phyloP scores from a whole-genome alignment of 92 coral and sea anemone genomes.

The Siderastrea radians region DNA sequence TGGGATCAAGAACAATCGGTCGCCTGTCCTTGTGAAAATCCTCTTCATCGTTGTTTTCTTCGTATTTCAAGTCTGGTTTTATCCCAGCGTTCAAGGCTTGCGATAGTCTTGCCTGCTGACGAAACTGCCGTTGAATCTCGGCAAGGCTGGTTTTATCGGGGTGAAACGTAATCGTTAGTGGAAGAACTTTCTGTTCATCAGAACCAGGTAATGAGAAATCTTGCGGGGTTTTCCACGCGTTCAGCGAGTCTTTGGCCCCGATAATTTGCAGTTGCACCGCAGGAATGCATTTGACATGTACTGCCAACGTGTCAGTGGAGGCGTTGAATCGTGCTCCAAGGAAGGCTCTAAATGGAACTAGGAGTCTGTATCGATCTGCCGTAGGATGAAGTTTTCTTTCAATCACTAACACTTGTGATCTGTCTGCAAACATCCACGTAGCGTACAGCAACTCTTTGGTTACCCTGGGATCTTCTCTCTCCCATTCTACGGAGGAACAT shows the following conservation, averaged over 20 bases:
- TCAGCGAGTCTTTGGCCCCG: no score
- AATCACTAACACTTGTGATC: not conserved
- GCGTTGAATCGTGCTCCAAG: conserved; percentile 2
- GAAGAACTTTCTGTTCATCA: not conserved
- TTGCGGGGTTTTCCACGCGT: no score
- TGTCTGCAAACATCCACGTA: not conserved
- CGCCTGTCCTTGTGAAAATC: no score
- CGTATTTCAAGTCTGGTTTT: not conserved
- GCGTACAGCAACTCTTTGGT: not conserved
- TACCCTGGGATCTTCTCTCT: not conserved
- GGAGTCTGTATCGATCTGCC: not conserved
- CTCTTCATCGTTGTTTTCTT: not conserved
- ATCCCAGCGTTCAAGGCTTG: no score
- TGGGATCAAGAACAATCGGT: not conserved
- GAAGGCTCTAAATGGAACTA: not conserved
- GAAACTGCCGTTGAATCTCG: no score
- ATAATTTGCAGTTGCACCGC: not conserved
- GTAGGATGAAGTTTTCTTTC: not conserved
- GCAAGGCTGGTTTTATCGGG: not conserved
- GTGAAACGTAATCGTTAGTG: not conserved
- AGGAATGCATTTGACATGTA: not conserved
- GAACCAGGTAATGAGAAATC: no score
- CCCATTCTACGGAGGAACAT: not conserved
- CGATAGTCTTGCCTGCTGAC: no score
- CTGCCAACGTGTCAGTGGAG: not conserved